Conservation (phyloP, 2,797 vertebrate genomes). For the Gallinago nigripennis region DNA sequence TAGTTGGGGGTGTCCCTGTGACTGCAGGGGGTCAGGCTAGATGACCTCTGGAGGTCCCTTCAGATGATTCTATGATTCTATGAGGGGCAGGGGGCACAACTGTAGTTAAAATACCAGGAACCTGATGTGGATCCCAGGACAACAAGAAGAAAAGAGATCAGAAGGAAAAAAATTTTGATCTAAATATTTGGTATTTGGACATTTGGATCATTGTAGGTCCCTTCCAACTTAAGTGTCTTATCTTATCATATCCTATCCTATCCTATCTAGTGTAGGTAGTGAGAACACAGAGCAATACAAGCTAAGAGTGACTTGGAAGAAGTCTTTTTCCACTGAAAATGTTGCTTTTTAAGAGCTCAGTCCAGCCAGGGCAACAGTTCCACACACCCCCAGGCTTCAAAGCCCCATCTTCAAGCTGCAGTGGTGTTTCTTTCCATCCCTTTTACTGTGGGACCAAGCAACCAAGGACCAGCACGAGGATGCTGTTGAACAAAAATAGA, state of each 20-base stretch:
- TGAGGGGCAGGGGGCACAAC: neutral
- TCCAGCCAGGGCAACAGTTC: neutral
- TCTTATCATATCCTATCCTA: neutral
- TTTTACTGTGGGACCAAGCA: neutral
- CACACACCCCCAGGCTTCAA: neutral
- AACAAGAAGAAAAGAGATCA: neutral
- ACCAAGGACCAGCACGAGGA: fast-evolving
- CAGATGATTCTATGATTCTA: neutral
- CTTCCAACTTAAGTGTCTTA: neutral
- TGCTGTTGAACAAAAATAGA: neutral
- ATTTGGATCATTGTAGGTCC: neutral
- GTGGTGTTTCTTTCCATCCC: neutral
- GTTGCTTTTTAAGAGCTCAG: neutral
- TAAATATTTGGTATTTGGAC: neutral
- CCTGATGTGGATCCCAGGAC: neutral
- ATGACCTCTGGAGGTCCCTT: too few species aligned
- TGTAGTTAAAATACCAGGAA: neutral
- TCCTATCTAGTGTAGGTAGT: neutral
- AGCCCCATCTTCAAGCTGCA: neutral
- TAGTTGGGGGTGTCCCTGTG: too few species aligned
- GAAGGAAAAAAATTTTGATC: neutral
- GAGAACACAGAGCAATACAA: neutral
- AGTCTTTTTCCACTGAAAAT: neutral
- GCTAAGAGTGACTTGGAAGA: neutral
- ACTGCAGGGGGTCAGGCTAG: too few species aligned